Evolutionary conservation across 2,113 vertebrate species (phyloP), one percentile per base, ranked within the genome.

Genomic region (Pterocles gutturalis): DNA sequence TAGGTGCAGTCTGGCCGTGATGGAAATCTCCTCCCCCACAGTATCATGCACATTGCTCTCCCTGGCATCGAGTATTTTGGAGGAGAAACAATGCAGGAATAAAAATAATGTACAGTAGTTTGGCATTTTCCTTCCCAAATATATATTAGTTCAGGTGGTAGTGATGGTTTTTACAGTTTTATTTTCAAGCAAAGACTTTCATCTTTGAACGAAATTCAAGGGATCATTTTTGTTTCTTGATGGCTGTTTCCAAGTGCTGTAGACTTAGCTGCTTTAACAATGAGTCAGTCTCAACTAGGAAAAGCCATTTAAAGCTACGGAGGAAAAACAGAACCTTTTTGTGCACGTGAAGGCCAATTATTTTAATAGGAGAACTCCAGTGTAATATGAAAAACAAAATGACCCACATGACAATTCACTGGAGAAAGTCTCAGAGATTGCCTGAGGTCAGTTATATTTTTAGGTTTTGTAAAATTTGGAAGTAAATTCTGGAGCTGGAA

Each of bases 201-300:
- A 53, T 58, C 69, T 78, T 76, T 67, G 72, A 78, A 85, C 61
- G 48, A 67, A 84, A 92, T 81, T 81, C 28, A 73, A 41, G 24
- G 15, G 33, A 77, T 79, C 2, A 0, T 34, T 94, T 96, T 90
- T 90, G 62, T 61, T 93, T 83, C 90, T 92, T 64, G 46, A 76
- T 86, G 91, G 46, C 46, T 66, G 33, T 91, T 96, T 95, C 93
- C 87, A 89, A 76, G 54, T n/a, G 34, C 73, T 65, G 17, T 58
- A 73, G 75, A 77, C 41, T 60, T 70, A 86, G 91, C 58, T 90
- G 70, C 87, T 94, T 81, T 87, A 91, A 91, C 45, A 91, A 54
- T 84, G 94, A 93, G 62, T 76, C 92, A 85, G 48, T 46, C 55
- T 92, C 65, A n/a, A 71, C 29, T 60, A 87, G 66, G 72, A 93